Conservation (phyloP, 2,797 vertebrate species). For the Picus viridis region DNA sequence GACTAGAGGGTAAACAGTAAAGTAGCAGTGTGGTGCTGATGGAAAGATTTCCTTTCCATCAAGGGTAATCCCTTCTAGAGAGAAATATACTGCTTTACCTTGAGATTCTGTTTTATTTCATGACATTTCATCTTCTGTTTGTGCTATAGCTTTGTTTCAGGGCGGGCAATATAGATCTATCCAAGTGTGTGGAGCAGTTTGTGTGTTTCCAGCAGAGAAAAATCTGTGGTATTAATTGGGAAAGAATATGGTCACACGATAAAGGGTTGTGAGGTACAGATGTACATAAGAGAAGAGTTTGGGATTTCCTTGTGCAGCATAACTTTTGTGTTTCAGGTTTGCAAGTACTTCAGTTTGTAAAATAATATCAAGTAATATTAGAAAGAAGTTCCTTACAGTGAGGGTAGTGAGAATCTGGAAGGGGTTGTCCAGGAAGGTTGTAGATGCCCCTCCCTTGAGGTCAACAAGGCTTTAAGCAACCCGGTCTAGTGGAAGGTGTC, state of each 20-base stretch:
- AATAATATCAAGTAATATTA: no score
- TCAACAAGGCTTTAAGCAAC: no score
- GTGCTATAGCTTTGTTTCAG: neutral
- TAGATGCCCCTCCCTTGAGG: no score
- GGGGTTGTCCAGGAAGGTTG: no score
- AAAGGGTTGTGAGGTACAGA: neutral
- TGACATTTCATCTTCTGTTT: neutral
- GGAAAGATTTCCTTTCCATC: neutral
- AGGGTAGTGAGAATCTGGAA: no score
- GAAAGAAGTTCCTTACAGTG: no score
- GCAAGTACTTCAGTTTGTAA: neutral
- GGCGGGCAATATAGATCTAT: neutral
- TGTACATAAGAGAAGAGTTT: accelerated
- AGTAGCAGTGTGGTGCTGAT: neutral
- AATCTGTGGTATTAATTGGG: neutral
- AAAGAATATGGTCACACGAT: neutral
- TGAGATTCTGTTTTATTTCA: neutral
- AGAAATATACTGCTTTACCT: neutral
- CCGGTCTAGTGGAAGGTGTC: no score
- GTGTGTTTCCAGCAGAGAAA: neutral
- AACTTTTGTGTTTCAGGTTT: neutral
- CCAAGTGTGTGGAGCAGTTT: neutral
- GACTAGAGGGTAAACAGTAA: neutral
- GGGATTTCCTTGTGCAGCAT: neutral
- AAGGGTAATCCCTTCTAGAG: neutral